Percentiles rank a stretch among this genome's conserved stretches.
These are phyloP conservation scores for Macquaria australasica DNA, from an alignment of 2,113 vertebrate genomes.

Conservation along the genomic window DNA sequence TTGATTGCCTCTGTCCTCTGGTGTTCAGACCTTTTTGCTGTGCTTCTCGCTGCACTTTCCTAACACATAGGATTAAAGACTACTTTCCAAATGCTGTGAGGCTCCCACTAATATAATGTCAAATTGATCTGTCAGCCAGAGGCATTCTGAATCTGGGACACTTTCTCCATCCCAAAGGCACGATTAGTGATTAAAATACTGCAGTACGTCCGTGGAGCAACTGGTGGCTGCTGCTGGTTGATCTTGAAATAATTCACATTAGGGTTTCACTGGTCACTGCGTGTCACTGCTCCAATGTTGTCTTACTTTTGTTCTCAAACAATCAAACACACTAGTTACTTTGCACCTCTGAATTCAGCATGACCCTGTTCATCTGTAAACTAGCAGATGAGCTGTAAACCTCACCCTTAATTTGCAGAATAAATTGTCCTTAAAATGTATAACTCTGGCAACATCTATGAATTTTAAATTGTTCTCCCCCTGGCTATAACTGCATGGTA, in stretches of 20 bases:
- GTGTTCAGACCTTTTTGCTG: constrained; percentile 29
- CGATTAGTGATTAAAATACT: constrained; percentile 61
- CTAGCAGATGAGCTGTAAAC: constrained; percentile 36
- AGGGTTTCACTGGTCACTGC: constrained; percentile 18
- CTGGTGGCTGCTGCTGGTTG: constrained; percentile 51
- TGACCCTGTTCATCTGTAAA: constrained; percentile 17
- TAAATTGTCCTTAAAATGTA: constrained; percentile 40
- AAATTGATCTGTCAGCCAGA: constrained; percentile 76
- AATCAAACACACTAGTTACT: not conserved
- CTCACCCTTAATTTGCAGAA: constrained; percentile 38
- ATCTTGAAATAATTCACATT: constrained; percentile 4
- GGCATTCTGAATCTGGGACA: constrained; percentile 68
- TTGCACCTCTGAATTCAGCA: constrained; percentile 26
- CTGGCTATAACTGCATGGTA: constrained; percentile 27
- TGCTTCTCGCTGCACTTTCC: constrained; percentile 44
- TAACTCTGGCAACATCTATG: constrained; percentile 34
- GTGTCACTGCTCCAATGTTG: not conserved
- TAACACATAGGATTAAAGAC: constrained; percentile 66
- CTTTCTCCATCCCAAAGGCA: constrained; percentile 56
- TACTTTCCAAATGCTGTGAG: constrained; percentile 60
- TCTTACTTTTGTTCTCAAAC: not conserved
- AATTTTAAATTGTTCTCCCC: constrained; percentile 26
- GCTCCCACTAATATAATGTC: constrained; percentile 65
- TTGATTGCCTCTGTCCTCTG: constrained; percentile 14
- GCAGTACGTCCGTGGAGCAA: constrained; percentile 30